Evolutionary conservation across 2,797 vertebrate species (phyloP), one percentile per base, ranked within the genome.

Genomic region (Sebastiscus albofasciatus): DNA sequence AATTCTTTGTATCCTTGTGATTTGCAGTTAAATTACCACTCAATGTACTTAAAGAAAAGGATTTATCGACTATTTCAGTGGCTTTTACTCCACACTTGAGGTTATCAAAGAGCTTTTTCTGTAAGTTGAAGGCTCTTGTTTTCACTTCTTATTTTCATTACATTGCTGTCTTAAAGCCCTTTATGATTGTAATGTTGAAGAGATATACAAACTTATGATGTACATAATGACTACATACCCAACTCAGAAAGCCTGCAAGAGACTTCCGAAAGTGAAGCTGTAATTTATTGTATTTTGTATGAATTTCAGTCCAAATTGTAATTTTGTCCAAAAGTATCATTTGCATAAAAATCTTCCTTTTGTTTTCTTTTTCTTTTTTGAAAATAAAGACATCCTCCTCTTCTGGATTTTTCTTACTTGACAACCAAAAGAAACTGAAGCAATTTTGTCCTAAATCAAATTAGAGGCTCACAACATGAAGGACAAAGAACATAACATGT

Each of bases 11-110:
- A 72, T 75, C 2, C 2, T 5, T 54, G 54, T 69, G 58, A 75
- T 82, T 60, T 70, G 34, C 42, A 68, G 55, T 71, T 55, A 67
- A 68, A 67, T 70, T 55, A 78, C 64, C 29, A 67, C 24, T 59
- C 34, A 62, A 29, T 34, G 26, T 1, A 62, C 2, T 34, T 54
- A 4, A 65, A 69, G 29, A 68, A 65, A 73, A 13, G 26, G 24
- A 64, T 67, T 78, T 49, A 77, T 58, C 34, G 42, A 29, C 31
- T 62, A 8, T 67, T 64, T 66, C 7, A 52, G 62, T 39, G 29
- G 42, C 8, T 49, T 76, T 81, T 22, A 8, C 0, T 72, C 58
- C 1, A 26, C 26, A 34, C 67, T 49, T 76, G 29, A 67, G 3
- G 3, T 24, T 34, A 26, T 74, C 29, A 69, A 20, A 54, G 4